Base-by-base conservation (phyloP, 1,140 invertebrate genomes). In the Brachionus calyciflorus region DNA sequence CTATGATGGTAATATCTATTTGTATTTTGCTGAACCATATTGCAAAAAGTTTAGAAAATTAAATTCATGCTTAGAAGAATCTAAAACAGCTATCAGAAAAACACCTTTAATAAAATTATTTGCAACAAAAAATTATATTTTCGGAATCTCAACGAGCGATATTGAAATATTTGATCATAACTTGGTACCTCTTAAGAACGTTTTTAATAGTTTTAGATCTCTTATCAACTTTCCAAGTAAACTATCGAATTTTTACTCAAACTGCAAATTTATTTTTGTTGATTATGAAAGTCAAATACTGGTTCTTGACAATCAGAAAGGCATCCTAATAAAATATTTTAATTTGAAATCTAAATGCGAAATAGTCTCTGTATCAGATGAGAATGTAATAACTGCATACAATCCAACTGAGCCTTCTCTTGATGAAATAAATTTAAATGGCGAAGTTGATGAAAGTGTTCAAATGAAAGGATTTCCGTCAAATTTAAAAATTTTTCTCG, bases 41-140 rank as follows among this genome's bases (percentile, higher is more conserved):
- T n/a, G 33, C 24, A 55, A 17, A 55, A 55, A 28, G 6, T 26
- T 55, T 14, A 55, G 33, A 55, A 55, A 28, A 28, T 3, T 55
- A 12, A 28, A 28, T 55, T 55, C 53, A 55, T n/a, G 7, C 33
- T 55, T 55, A 30, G 53, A 55, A 55, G 53, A 55, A 12, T 55
- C 33, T 24, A n/a, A 55, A 55, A n/a, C 26, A 28, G 12, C n/a
- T 6, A 7, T 9, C 12, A 26, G 14, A 28, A 10, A 55, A 55
- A 55, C 28, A n/a, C 12, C 9, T 14, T 30, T 28, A 4, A 55
- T 3, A 14, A 12, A 1, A 28, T 28, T 55, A 28, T 12, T 10
- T 3, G 26, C 53, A 3, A 55, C 53, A 14, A 55, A 55, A 33
- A 55, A 55, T 28, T 55, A 28, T 55, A 28, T 55, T 0, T 28